Evolutionary conservation across 2,888 invertebrate species (phyloP).

Genomic region (Dysmachus trigonus): DNA sequence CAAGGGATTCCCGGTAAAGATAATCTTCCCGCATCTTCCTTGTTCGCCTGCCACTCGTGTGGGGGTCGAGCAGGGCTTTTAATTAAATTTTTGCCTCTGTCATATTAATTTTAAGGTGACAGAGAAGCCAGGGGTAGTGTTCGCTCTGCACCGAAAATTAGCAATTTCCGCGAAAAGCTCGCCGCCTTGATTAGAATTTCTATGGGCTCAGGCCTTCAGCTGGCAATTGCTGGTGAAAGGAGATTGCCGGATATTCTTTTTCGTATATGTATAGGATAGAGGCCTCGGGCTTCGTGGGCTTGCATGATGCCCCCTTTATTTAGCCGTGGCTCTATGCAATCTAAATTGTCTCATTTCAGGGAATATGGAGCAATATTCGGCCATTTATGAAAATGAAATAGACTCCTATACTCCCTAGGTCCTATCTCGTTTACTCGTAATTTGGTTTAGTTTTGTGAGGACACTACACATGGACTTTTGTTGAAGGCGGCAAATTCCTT

Average conservation of each 20-base stretch:
- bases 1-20: constrained; percentile 60
- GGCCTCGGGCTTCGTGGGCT: not conserved
- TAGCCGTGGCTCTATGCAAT: not conserved
- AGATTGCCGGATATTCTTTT: not conserved
- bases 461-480: no score
- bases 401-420: not conserved
- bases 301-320: not conserved
- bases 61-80: not conserved
- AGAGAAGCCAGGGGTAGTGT: not conserved
- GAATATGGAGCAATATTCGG: not conserved
- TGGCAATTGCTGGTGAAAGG: not conserved
- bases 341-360: not conserved
- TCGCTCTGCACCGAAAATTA: not conserved
- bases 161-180: not conserved
- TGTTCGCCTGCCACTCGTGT: not conserved
- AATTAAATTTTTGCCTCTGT: constrained; percentile 36
- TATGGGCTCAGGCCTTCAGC: not conserved
- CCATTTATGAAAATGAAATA: not conserved
- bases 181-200: not conserved
- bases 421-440: not conserved
- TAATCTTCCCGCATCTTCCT: not conserved
- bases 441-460: no score
- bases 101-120: constrained; percentile 17
- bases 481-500: no score
- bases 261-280: not conserved